These are phyloP conservation scores for Escarpia spicata DNA, from an alignment of 2,888 invertebrate species.

Conservation along the genomic window DNA sequence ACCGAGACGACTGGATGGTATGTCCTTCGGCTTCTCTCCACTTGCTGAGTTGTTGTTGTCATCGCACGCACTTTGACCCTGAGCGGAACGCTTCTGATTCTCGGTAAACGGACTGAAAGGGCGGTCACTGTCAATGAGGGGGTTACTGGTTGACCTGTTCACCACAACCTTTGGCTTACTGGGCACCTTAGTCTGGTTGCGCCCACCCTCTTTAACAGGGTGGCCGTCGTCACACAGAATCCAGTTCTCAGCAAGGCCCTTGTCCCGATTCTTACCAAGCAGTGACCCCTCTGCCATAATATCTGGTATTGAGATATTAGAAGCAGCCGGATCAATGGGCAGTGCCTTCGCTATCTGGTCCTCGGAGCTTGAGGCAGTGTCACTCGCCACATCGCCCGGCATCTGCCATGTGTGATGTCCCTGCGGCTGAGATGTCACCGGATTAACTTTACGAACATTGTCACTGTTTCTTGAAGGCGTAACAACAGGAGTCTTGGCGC, in stretches of 20 bases:
- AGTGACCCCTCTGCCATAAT: background rate
- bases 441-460: constrained; percentile 13
- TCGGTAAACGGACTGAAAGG: background rate
- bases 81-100: background rate
- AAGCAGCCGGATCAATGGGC: background rate
- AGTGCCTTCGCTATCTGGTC: background rate
- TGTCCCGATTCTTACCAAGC: background rate
- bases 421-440: background rate
- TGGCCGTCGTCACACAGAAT: background rate
- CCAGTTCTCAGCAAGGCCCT: background rate
- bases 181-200: background rate
- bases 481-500: background rate
- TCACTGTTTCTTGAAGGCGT: background rate
- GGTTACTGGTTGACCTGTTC: background rate
- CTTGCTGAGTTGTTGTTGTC: background rate
- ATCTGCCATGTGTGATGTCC: background rate
- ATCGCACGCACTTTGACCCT: background rate
- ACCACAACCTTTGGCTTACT: background rate
- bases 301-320: background rate
- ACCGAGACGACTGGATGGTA: background rate
- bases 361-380: background rate
- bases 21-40: background rate
- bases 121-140: background rate
- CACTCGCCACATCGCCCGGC: background rate
- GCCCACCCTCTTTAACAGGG: background rate